phyloP scores from a whole-genome alignment of 2,888 invertebrate genomes.

The Tetrapedia diversipes region DNA sequence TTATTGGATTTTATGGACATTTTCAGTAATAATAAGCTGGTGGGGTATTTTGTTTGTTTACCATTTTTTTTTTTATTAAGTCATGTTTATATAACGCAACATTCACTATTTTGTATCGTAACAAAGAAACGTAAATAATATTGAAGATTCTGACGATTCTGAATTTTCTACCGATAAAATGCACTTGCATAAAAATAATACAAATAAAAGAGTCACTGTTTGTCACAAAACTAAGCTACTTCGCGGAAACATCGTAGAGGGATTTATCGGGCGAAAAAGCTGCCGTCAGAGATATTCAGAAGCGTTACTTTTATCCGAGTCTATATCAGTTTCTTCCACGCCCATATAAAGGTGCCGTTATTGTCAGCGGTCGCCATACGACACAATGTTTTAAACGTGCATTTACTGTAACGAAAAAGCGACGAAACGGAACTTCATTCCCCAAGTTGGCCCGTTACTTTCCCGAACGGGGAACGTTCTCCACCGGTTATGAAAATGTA shows the following conservation, averaged over 20 bases:
- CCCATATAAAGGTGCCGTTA: constrained; percentile 16
- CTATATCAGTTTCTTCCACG: constrained; percentile 9
- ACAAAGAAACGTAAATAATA: too few species aligned
- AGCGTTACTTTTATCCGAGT: neutral
- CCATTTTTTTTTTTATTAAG: too few species aligned
- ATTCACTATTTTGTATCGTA: too few species aligned
- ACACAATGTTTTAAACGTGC: constrained; percentile 39
- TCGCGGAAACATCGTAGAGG: neutral
- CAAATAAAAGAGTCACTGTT: neutral
- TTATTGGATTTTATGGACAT: too few species aligned
- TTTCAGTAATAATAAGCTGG: too few species aligned
- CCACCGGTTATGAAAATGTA: constrained; percentile 57
- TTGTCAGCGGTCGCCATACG: constrained; percentile 11
- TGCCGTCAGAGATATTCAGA: neutral
- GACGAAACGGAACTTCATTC: constrained; percentile 47
- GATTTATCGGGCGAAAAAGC: neutral
- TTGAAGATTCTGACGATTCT: too few species aligned
- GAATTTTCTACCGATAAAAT: too few species aligned
- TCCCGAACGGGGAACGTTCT: constrained; percentile 36
- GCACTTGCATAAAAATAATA: too few species aligned
- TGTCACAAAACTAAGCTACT: neutral
- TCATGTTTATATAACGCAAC: too few species aligned
- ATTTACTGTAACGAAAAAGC: constrained; percentile 49
- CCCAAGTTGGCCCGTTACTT: constrained; percentile 47
- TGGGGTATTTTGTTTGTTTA: too few species aligned